Evolutionary conservation across 1,140 invertebrate genomes (phyloP).

Genomic region (Hetaerina americana): DNA sequence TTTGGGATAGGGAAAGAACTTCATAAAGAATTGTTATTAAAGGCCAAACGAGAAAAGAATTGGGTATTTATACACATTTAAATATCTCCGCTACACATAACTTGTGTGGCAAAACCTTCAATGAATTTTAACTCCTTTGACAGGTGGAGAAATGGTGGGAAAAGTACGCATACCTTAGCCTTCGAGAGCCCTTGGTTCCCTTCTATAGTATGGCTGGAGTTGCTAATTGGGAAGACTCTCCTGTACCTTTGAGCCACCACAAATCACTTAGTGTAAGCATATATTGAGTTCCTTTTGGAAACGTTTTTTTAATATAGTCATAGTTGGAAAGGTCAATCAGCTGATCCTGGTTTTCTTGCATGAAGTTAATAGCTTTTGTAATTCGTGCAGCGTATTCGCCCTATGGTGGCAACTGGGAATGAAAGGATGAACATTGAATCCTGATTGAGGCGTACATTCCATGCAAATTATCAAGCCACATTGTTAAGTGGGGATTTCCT

Average conservation of each 20-base stretch:
- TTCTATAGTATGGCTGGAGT: conserved; percentile 26
- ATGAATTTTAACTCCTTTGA: background rate
- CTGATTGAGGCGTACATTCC: too few relatives aligned
- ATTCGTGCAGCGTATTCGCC: too few relatives aligned
- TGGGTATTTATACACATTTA: conserved; percentile 19
- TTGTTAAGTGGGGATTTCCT: too few relatives aligned
- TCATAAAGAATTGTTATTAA: conserved; percentile 46
- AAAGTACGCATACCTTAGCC: conserved; percentile 53
- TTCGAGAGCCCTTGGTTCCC: conserved; percentile 46
- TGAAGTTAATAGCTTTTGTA: too few relatives aligned
- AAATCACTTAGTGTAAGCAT: background rate
- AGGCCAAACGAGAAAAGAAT: conserved; percentile 32
- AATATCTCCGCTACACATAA: too few relatives aligned
- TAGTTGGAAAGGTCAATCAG: too few relatives aligned
- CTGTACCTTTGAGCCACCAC: background rate
- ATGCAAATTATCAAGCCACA: too few relatives aligned
- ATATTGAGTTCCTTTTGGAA: too few relatives aligned
- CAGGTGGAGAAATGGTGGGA: conserved; percentile 54
- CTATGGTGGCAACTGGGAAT: too few relatives aligned
- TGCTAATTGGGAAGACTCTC: background rate
- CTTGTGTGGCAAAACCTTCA: conserved; percentile 1
- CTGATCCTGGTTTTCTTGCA: too few relatives aligned
- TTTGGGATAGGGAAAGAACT: conserved; percentile 37
- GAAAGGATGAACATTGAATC: too few relatives aligned
- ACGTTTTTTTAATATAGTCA: too few relatives aligned